Base-by-base conservation (phyloP, 2,888 invertebrate species). In the Aporophyla lueneburgensis region DNA sequence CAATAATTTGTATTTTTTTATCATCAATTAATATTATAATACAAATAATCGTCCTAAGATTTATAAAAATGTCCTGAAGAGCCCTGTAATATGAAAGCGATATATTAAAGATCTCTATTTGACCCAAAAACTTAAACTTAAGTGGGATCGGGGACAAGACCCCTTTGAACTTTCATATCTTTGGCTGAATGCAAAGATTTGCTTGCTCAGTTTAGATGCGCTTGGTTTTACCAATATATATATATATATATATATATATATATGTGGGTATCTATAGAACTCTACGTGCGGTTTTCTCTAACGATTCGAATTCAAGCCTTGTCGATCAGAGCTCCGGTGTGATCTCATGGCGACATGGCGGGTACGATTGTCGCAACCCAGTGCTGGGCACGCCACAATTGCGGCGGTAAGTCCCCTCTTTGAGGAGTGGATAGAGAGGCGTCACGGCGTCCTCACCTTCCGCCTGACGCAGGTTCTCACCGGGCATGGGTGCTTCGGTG, bases 101-200 rank as follows among this genome's bases (percentile, higher is more conserved):
- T 62, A 19, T 58, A 71, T 63, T 63, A 49, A 59, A 21, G 24
- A n/a, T 46, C 21, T 16, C 12, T 16, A 66, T 77, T 70, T 87
- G 88, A 91, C 90, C 88, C 87, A 89, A 87, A 90, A 90, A 85
- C 81, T 73, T 68, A 82, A 63, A 84, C 87, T 88, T 88, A 87
- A 89, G 88, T 87, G 82, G 87, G 84, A 86, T 86, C 84, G 87
- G 83, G 87, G 83, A 85, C 88, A 92, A 92, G 91, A 89, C 87
- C 86, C 86, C 89, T 89, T 91, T 78, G 81, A 88, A 89, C 84
- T 88, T 93, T 93, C 93, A 94, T 94, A 94, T 94, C 92, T 92
- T 27, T 86, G 84, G 84, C 87, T 91, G 92, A 93, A 93, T 93
- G 91, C 91, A 90, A 91, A 94, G 92, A 93, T 93, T 93, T 93